phyloP scores from a whole-genome alignment of 2,888 invertebrate genomes.

The Cabera pusaria region DNA sequence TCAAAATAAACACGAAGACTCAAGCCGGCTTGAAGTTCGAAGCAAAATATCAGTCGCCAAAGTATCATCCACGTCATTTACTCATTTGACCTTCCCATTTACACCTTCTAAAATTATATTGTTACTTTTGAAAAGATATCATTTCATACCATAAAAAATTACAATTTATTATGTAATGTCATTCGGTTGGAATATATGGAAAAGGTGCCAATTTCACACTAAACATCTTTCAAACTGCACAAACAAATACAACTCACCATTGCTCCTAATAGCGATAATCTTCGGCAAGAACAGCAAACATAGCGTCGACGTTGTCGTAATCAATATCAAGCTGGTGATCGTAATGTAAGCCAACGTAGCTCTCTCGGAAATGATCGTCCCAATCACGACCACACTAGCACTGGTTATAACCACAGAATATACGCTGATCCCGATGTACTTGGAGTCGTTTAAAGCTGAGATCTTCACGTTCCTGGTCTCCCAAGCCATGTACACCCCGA shows the following conservation, averaged over 20 bases:
- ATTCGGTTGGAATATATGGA: no score
- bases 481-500: constrained; percentile 98
- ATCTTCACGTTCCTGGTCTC: constrained; percentile 96
- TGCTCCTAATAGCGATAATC: constrained; percentile 87
- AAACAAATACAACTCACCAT: constrained; percentile 84
- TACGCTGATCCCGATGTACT: constrained; percentile 96
- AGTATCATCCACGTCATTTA: no score
- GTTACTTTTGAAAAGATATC: no score
- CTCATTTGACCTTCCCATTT: no score
- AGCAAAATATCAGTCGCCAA: no score
- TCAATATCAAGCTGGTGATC: constrained; percentile 91
- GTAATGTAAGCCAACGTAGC: constrained; percentile 92
- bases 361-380: constrained; percentile 93
- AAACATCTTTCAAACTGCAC: no score
- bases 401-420: constrained; percentile 96
- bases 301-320: constrained; percentile 93
- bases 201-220: no score
- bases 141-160: no score
- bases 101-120: no score
- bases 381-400: constrained; percentile 92
- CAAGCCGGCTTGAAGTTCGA: no score
- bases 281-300: constrained; percentile 95
- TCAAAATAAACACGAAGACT: no score
- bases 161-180: no score
- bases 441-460: constrained; percentile 95